Evolutionary conservation across 2,113 vertebrate genomes (phyloP).

Genomic region (Setophaga petechia): DNA sequence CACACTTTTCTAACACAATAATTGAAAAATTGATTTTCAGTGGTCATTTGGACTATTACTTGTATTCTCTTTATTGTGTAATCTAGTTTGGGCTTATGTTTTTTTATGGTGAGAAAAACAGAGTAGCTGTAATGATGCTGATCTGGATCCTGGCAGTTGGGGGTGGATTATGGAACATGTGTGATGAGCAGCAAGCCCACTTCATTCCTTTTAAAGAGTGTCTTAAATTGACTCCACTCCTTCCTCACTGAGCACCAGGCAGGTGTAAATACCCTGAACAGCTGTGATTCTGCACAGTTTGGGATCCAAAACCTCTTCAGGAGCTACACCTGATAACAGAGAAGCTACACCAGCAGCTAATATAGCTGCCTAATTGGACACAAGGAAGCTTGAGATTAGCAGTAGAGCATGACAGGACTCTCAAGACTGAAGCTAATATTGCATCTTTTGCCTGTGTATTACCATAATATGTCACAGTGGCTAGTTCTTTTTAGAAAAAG

Average conservation of each 20-base stretch:
- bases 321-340: conserved; percentile 1
- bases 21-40: neutral
- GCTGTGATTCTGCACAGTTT: conserved; percentile 12
- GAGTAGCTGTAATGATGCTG: neutral
- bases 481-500: neutral
- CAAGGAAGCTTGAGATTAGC: neutral
- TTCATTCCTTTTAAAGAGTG: conserved; percentile 12
- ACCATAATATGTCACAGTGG: neutral
- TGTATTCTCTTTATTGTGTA: neutral
- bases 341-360: neutral
- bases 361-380: neutral
- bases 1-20: neutral
- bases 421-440: neutral
- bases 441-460: neutral
- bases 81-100: neutral
- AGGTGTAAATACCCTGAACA: conserved; percentile 22
- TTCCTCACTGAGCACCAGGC: neutral
- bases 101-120: neutral
- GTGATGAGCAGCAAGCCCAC: conserved; percentile 18
- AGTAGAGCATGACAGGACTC: neutral
- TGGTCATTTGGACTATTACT: neutral
- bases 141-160: conserved; percentile 7
- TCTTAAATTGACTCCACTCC: conserved; percentile 9
- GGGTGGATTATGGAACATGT: conserved; percentile 33
- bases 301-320: neutral